phyloP scores from a whole-genome alignment of 2,888 invertebrate genomes.

The Mamestra brassicae region DNA sequence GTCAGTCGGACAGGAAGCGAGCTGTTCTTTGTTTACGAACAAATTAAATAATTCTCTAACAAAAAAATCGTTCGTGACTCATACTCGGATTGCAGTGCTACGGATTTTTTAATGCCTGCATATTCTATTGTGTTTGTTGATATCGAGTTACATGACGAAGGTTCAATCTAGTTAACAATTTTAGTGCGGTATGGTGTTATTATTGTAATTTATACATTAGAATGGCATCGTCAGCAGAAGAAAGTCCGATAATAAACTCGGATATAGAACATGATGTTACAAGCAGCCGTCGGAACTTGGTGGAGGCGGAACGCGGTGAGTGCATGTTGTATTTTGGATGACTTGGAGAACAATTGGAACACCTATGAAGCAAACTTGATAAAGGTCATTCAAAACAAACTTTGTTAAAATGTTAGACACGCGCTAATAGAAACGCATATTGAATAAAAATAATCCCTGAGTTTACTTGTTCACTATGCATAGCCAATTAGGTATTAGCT shows the following conservation, averaged over 20 bases:
- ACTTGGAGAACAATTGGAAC: slow-evolving; percentile 6
- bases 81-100: slow-evolving; percentile 59
- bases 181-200: slow-evolving; percentile 70
- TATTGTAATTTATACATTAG: slow-evolving; percentile 73
- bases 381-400: slow-evolving; percentile 37
- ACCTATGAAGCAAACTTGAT: neutral
- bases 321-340: slow-evolving; percentile 9
- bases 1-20: slow-evolving; percentile 40
- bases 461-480: neutral
- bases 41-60: slow-evolving; percentile 51
- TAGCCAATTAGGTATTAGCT: slow-evolving; percentile 13
- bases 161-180: slow-evolving; percentile 28
- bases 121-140: slow-evolving; percentile 63
- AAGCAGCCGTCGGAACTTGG: slow-evolving; percentile 81
- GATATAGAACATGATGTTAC: slow-evolving; percentile 87
- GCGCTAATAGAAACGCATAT: neutral
- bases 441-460: slow-evolving; percentile 3
- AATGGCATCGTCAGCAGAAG: slow-evolving; percentile 82
- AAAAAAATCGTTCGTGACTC: slow-evolving; percentile 68
- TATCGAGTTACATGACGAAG: slow-evolving; percentile 42
- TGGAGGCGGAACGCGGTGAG: slow-evolving; percentile 80
- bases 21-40: slow-evolving; percentile 71
- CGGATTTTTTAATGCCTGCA: slow-evolving; percentile 40
- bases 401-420: slow-evolving; percentile 22
- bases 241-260: slow-evolving; percentile 86